Percentiles rank a stretch among this genome's conserved stretches.
These are phyloP conservation scores for Lordiphosa mommai DNA, from an alignment of 1,140 invertebrate genomes.

Conservation along the genomic window DNA sequence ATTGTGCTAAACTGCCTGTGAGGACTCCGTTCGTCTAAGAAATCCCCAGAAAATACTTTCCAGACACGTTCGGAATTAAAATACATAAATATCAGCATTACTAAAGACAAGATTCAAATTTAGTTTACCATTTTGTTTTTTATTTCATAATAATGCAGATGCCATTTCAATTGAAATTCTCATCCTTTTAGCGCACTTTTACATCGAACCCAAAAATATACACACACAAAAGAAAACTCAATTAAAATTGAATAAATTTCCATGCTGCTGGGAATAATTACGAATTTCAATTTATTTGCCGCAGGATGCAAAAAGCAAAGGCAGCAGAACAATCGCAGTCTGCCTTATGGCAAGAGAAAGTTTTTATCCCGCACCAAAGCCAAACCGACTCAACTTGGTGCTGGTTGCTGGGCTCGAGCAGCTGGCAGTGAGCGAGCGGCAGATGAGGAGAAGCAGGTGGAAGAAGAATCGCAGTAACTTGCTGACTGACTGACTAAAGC, in stretches of 20 bases:
- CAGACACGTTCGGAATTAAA: slow-evolving; percentile 2
- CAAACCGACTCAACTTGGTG: no score
- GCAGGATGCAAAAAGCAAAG: slow-evolving; percentile 63
- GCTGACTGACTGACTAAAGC: slow-evolving; percentile 26
- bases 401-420: slow-evolving; percentile 22
- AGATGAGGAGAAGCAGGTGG: slow-evolving; percentile 1
- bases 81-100: slow-evolving; percentile 7
- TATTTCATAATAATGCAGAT: slow-evolving; percentile 69
- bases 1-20: no score
- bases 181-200: slow-evolving; percentile 25
- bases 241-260: slow-evolving; percentile 77
- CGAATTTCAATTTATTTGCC: slow-evolving; percentile 78
- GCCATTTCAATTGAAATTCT: slow-evolving; percentile 62
- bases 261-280: slow-evolving; percentile 75
- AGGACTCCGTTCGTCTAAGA: background rate
- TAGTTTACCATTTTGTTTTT: slow-evolving; percentile 6
- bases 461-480: slow-evolving; percentile 40
- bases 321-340: slow-evolving; percentile 14
- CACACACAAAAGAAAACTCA: slow-evolving; percentile 71
- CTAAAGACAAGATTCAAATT: background rate
- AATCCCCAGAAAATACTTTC: background rate
- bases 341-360: slow-evolving; percentile 1
- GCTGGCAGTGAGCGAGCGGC: background rate
- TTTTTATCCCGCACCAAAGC: background rate
- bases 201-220: slow-evolving; percentile 42